Conservation (phyloP, 2,888 invertebrate genomes). For the Machimus rusticus region DNA sequence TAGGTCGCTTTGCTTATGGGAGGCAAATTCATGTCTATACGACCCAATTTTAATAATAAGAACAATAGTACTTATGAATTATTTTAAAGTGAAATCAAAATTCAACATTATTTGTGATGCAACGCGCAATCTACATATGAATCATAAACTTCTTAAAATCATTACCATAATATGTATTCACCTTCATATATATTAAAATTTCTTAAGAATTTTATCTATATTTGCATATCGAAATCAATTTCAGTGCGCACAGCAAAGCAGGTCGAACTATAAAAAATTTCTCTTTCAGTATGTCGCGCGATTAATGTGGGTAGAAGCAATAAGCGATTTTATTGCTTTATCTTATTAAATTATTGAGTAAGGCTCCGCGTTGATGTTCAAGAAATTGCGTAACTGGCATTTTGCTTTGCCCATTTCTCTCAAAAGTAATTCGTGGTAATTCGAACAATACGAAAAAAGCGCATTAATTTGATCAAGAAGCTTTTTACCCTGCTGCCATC, state of each 20-base stretch:
- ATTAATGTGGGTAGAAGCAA: neutral
- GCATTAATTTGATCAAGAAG: neutral
- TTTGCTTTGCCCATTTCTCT: neutral
- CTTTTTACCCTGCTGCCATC: neutral
- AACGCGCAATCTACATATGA: neutral
- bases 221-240: neutral
- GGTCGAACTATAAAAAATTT: neutral
- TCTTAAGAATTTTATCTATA: neutral
- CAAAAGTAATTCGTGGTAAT: neutral
- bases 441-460: neutral
- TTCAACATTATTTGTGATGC: neutral
- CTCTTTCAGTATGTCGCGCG: neutral
- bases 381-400: neutral
- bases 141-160: neutral
- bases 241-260: neutral
- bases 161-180: neutral
- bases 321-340: neutral
- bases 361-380: neutral
- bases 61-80: too few species aligned
- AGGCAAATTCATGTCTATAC: too few species aligned
- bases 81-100: neutral
- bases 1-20: too few species aligned
- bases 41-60: too few species aligned
- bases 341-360: neutral
- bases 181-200: neutral